Evolutionary conservation across 1,140 invertebrate genomes (phyloP), one percentile per base, ranked within the genome.

Genomic region (Ceratosolen solmsi): DNA sequence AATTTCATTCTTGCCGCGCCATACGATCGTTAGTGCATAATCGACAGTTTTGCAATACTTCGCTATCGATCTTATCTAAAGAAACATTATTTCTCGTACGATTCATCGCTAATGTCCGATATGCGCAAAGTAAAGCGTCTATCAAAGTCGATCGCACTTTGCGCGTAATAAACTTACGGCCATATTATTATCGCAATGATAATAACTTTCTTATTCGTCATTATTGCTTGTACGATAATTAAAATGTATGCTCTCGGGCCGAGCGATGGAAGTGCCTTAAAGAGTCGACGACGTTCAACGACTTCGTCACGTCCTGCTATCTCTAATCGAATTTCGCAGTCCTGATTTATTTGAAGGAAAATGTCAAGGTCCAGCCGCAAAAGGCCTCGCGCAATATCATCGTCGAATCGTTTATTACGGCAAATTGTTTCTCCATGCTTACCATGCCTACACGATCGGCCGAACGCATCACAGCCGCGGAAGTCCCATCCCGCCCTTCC

Each of bases 1-100:
- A 7, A 20, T 36, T 36, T 74, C 51, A 30, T 56, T 74, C 46
- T 33, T 30, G 54, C 27, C 20, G 76, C 20, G 0, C 25, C 46
- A 33, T 41, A 20, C 77, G 68, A 79, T 79, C 77, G 65, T 79
- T 79, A 79, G 77, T 41, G 77, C 77, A 71, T 79, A 79, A 79
- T 79, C 77, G 77, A 72, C 33, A 79, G 77, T 58, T 78, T 79
- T 33, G 65, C 77, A 79, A 79, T 72, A 25, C 63, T 30, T 17
- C 36, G 58, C 15, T 58, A 79, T 71, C 65, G 65, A 79, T 79
- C 63, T 58, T 79, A 79, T 79, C 77, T 79, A n/a, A 46, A 41
- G 33, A 70, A 58, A 46, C 68, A 79, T 71, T 79, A 71, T 58
- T 79, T 58, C 65, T 41, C 51, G 22, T 51, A 27, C 33, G 49